phyloP scores from a whole-genome alignment of 2,797 vertebrate genomes.

The Melopsittacus undulatus region DNA sequence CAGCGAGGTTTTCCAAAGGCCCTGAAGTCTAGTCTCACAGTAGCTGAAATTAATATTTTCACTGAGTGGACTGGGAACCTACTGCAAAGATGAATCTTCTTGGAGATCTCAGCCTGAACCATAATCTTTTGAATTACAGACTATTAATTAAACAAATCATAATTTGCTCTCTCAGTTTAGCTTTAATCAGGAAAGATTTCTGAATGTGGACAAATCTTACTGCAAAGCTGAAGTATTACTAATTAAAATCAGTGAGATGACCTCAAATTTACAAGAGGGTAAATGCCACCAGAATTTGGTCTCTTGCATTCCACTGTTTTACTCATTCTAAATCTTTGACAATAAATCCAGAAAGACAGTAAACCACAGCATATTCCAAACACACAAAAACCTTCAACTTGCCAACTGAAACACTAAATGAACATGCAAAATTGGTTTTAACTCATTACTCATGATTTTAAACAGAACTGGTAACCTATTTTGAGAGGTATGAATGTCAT shows the following conservation, averaged over 20 bases:
- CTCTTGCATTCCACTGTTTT: background rate
- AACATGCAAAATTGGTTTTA: background rate
- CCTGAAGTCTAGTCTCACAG: background rate
- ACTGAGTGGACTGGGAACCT: background rate
- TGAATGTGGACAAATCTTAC: background rate
- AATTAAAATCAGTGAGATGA: background rate
- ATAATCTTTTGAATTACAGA: background rate
- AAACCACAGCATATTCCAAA: background rate
- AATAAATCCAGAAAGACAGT: background rate
- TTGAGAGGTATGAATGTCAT: background rate
- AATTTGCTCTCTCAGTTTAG: background rate
- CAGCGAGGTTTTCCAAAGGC: background rate
- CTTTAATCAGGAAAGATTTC: background rate
- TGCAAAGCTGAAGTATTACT: background rate
- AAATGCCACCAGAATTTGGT: background rate
- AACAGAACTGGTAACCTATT: background rate
- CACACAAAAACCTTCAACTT: background rate
- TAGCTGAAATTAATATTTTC: background rate
- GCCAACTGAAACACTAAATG: background rate
- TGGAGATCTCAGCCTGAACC: background rate
- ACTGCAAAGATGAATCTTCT: background rate
- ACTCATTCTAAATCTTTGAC: background rate
- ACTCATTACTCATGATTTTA: background rate
- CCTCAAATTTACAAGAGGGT: background rate
- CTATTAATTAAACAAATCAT: conserved; percentile 12